A percentile compares a stretch with the other conserved stretches of the same genome.
These are phyloP conservation scores for Tetramorium alpestre DNA, from an alignment of 1,140 invertebrate genomes.

Conservation along the genomic window DNA sequence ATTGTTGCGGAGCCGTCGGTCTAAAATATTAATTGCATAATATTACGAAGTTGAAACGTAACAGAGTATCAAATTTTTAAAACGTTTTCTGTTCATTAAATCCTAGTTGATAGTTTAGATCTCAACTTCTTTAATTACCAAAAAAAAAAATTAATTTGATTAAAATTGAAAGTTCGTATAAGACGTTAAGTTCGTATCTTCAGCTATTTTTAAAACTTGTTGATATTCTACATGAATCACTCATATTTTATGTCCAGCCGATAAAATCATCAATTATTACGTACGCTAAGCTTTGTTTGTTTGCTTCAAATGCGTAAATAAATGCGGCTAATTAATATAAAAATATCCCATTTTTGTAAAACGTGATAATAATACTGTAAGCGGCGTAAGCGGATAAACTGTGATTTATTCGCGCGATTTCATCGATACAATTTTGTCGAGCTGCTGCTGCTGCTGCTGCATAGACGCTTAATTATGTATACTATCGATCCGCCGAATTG, in stretches of 20 bases:
- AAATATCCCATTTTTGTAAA: constrained; percentile 40
- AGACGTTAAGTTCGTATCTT: not conserved
- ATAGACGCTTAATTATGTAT: constrained; percentile 51
- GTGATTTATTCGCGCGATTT: constrained; percentile 54
- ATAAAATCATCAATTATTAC: not conserved
- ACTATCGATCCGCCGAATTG: constrained; percentile 48
- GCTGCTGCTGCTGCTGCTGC: constrained; percentile 13
- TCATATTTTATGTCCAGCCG: not conserved
- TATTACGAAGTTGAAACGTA: constrained; percentile 13
- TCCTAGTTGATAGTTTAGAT: not conserved
- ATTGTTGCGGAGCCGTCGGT: constrained; percentile 7
- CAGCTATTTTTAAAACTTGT: not conserved
- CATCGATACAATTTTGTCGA: constrained; percentile 55
- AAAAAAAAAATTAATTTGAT: not conserved
- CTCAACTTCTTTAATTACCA: not conserved
- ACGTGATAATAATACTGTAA: constrained; percentile 9
- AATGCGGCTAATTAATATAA: constrained; percentile 44
- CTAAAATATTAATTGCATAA: constrained; percentile 33
- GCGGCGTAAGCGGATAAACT: constrained; percentile 47
- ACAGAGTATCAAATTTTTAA: not conserved
- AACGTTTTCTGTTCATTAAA: constrained; percentile 1
- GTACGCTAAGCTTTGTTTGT: not conserved
- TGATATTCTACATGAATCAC: not conserved
- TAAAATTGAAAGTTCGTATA: not conserved
- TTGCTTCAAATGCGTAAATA: constrained; percentile 19